Conservation (phyloP, 2,113 vertebrate genomes). For the Antigone vipio region DNA sequence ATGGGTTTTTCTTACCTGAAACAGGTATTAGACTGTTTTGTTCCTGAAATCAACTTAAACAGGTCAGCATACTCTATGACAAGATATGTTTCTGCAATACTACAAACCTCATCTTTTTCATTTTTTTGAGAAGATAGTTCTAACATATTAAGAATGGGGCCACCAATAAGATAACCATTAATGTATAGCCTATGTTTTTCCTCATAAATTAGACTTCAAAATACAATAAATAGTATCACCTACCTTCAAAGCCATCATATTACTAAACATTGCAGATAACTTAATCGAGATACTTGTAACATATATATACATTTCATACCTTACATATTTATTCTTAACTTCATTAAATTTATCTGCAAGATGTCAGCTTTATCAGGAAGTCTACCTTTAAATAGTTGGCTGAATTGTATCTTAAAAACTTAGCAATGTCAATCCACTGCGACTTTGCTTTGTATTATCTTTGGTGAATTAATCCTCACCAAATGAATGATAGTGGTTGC, state of each 20-base stretch:
- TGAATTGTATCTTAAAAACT: background rate
- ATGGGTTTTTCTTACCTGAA: background rate
- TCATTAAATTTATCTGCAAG: background rate
- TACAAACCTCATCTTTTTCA: background rate
- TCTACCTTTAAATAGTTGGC: background rate
- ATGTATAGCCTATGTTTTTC: background rate
- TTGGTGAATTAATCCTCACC: conserved; percentile 9
- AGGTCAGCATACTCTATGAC: background rate
- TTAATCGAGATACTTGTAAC: background rate
- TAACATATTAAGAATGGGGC: background rate
- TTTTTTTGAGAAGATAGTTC: background rate
- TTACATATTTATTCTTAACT: background rate
- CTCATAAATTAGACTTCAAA: background rate
- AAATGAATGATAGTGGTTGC: background rate
- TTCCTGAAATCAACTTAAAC: background rate
- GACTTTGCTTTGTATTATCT: background rate
- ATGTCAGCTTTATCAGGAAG: background rate
- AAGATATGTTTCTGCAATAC: background rate
- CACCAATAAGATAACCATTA: background rate
- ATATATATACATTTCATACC: background rate
- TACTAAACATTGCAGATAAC: background rate
- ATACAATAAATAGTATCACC: background rate
- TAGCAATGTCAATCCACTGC: background rate
- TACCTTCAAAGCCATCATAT: background rate
- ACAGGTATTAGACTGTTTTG: background rate